phyloP scores from a whole-genome alignment of 1,140 invertebrate genomes.

The Planococcus citri region DNA sequence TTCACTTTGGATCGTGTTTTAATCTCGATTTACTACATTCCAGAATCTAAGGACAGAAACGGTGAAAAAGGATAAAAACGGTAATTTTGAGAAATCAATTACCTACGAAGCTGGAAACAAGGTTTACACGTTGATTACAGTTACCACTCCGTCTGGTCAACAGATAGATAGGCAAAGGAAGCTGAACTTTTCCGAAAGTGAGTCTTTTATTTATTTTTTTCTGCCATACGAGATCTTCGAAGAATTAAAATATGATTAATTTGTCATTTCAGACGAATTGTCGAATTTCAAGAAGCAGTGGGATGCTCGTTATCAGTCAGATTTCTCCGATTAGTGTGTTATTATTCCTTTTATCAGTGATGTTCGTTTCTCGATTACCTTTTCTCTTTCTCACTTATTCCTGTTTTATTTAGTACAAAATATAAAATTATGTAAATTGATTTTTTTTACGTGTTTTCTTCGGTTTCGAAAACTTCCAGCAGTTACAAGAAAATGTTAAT shows the following conservation, averaged over 20 bases:
- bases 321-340: neutral
- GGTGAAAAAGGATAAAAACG: neutral
- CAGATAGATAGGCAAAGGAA: neutral
- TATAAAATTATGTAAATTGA: no score
- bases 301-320: neutral
- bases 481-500: no score
- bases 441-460: no score
- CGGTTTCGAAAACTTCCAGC: no score
- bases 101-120: neutral
- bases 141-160: neutral
- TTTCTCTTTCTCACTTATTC: no score
- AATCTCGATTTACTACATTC: no score
- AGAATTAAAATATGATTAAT: neutral
- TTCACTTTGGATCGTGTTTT: no score
- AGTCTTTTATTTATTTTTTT: neutral
- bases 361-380: no score
- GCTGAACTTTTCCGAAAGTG: neutral
- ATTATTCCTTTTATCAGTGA: no score
- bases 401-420: no score
- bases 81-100: neutral
- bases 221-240: neutral
- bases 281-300: neutral
- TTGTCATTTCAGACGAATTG: neutral
- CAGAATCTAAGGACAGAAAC: neutral
- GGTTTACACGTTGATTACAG: neutral